Base-by-base conservation (phyloP, 2,888 invertebrate genomes). In the Noctua pronuba region DNA sequence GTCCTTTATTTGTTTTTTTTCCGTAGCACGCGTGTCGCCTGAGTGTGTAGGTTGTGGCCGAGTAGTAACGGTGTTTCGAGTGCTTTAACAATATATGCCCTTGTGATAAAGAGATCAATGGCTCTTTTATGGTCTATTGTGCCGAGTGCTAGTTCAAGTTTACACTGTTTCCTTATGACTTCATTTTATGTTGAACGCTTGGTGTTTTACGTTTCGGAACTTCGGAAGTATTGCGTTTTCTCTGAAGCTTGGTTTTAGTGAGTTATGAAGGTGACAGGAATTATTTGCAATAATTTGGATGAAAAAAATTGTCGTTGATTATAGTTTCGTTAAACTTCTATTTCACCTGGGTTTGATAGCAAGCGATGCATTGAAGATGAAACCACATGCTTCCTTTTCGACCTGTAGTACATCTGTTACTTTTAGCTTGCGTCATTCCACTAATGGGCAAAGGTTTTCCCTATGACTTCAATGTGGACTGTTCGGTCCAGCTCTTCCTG, bases 41-140 rank as follows among this genome's bases (percentile, higher is more conserved):
- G 41, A 8, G 8, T 11, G 11, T 41, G 8, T 18, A 41, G 5
- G 16, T 18, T 41, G 65, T 65, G 41, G 41, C 41, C 65, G 8
- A 65, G 41, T 8, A 65, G 24, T 81, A 80, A 82, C 84, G 78
- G 83, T 80, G 78, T 75, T 83, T 58, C 66, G 75, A 86, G 78
- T 69, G 78, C 75, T 77, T 74, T 71, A 79, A 88, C 86, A 86
- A 75, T 77, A 80, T 41, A 75, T 79, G 82, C 83, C 88, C 86
- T 88, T 87, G 79, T 82, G 88, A 88, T 89, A 86, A 88, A 68
- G 72, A 84, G 86, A 87, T 76, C 90, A 86, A 81, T 88, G 81
- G 82, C 77, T 82, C 62, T 80, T 86, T 87, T 84, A 87, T 82
- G 62, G 75, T 74, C 82, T 77, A 82, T 84, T 87, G 87, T 88